Evolutionary conservation across 2,113 vertebrate species (phyloP).

Genomic region (Archocentrus centrarchus): DNA sequence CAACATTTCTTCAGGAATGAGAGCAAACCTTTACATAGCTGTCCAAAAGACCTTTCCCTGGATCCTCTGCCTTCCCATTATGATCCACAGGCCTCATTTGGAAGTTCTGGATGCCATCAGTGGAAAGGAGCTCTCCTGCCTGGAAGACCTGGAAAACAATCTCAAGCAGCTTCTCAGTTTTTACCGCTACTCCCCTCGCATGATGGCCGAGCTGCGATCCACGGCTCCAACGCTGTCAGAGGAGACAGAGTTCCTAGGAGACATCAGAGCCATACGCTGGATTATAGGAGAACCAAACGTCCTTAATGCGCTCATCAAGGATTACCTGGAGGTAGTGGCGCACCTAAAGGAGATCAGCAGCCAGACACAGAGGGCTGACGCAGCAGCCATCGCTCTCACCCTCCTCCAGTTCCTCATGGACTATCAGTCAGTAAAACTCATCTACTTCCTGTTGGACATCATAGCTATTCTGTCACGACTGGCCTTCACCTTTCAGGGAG

Average conservation of each 20-base stretch:
- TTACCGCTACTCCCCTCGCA: conserved; percentile 93
- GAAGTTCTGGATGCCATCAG: conserved; percentile 95
- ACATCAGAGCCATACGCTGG: conserved; percentile 93
- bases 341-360: conserved; percentile 94
- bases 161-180: conserved; percentile 95
- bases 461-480: conserved; percentile 92
- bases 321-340: conserved; percentile 94
- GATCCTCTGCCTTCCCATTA: conserved; percentile 93
- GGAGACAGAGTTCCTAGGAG: conserved; percentile 94
- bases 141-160: conserved; percentile 96
- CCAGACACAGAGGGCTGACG: conserved; percentile 92
- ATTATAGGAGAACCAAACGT: conserved; percentile 96
- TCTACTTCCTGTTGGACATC: conserved; percentile 95
- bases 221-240: conserved; percentile 91
- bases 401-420: conserved; percentile 97
- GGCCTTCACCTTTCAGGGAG: conserved; percentile 92
- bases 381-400: conserved; percentile 92
- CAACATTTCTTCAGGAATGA: conserved; percentile 87
- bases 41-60: conserved; percentile 93
- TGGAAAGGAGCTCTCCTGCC: conserved; percentile 92
- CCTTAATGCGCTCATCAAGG: conserved; percentile 95
- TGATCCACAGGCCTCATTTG: conserved; percentile 94
- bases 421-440: conserved; percentile 95
- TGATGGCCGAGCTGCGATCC: conserved; percentile 90
- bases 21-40: conserved; percentile 90